Percentiles rank a stretch among this genome's conserved stretches.
phyloP scores from a whole-genome alignment of 2,797 vertebrate genomes.

The Gymnopithys bicolor region DNA sequence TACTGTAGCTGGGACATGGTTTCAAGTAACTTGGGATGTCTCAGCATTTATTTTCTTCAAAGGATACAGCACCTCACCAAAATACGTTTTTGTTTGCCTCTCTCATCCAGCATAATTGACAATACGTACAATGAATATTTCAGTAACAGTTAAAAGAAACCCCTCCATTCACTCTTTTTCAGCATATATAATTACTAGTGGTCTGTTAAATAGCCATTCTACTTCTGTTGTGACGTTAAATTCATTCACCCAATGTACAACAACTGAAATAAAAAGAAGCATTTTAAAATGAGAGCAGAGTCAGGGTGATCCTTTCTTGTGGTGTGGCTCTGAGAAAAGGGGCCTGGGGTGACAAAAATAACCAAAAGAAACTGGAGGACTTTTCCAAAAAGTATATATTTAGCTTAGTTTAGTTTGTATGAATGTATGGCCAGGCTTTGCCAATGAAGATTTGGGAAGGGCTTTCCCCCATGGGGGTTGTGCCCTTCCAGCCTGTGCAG shows the following conservation, averaged over 20 bases:
- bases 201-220: constrained; percentile 82
- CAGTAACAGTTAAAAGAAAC: constrained; percentile 72
- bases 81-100: constrained; percentile 76
- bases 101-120: constrained; percentile 74
- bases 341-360: background rate
- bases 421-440: too few species aligned
- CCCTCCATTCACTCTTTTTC: constrained; percentile 71
- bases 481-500: too few species aligned
- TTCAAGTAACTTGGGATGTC: constrained; percentile 66
- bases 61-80: constrained; percentile 73
- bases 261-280: constrained; percentile 84
- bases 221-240: constrained; percentile 82
- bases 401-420: background rate
- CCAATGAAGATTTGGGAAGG: too few species aligned
- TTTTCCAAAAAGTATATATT: background rate
- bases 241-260: constrained; percentile 83
- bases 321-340: background rate
- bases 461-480: too few species aligned
- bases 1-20: constrained; percentile 68
- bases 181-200: constrained; percentile 79
- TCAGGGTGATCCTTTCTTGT: background rate
- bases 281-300: constrained; percentile 75
- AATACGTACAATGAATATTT: constrained; percentile 70
- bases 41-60: constrained; percentile 61
- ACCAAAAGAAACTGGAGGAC: background rate